A percentile compares a stretch with the other conserved stretches of the same genome.
phyloP scores from a whole-genome alignment of 23 tunicate species.

The Ciona savignyi region DNA sequence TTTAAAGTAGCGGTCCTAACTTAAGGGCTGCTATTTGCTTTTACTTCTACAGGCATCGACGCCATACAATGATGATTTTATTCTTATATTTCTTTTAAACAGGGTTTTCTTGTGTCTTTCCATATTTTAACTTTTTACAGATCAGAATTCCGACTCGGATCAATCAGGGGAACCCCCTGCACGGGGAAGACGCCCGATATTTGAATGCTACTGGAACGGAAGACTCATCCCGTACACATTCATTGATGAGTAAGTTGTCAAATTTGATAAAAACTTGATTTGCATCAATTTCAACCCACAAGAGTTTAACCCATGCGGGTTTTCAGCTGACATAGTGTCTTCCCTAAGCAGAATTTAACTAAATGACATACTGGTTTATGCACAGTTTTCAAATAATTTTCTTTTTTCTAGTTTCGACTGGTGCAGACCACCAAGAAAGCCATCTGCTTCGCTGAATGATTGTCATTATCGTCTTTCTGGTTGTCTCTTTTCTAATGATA shows the following conservation, averaged over 20 bases:
- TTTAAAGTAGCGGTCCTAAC: no score
- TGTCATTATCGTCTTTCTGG: constrained; percentile 73
- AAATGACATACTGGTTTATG: no score
- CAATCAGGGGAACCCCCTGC: constrained; percentile 32
- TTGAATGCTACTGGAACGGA: constrained; percentile 97
- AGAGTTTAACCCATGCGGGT: no score
- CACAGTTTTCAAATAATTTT: background rate
- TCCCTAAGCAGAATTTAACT: no score
- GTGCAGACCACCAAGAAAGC: constrained; percentile 63
- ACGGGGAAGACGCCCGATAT: constrained; percentile 78
- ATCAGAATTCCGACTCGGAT: constrained; percentile 26
- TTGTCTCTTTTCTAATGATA: constrained; percentile 75
- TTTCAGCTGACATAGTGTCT: no score
- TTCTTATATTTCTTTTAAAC: background rate
- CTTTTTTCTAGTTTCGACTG: constrained; percentile 67
- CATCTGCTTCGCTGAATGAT: constrained; percentile 29
- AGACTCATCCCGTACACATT: constrained; percentile 87
- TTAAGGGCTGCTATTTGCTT: no score
- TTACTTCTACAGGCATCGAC: no score
- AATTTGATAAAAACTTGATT: no score
- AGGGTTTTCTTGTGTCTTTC: background rate
- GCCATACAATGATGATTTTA: no score
- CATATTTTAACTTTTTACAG: constrained; percentile 3
- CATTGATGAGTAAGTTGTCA: constrained; percentile 84
- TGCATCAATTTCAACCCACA: no score